These are phyloP conservation scores for Cephus cinctus DNA, from an alignment of 1,140 invertebrate species.

Conservation along the genomic window DNA sequence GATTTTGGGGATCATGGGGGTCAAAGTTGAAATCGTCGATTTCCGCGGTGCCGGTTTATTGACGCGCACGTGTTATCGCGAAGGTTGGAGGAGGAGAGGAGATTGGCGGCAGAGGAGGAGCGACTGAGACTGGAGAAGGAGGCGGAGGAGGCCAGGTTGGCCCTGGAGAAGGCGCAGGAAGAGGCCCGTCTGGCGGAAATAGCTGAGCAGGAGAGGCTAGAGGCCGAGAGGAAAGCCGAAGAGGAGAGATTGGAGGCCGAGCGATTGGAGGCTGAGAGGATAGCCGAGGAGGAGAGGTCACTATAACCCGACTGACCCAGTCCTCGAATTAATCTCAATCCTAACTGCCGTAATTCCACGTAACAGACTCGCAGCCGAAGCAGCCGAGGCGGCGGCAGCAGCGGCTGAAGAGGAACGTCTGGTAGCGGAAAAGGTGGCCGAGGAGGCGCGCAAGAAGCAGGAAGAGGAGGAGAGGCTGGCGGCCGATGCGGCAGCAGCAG, in stretches of 20 bases:
- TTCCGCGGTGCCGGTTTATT: no score
- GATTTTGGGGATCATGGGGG: constrained; percentile 4
- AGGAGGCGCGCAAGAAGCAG: constrained; percentile 27
- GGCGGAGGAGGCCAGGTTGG: constrained; percentile 39
- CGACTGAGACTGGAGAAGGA: constrained; percentile 37
- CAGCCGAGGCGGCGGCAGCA: constrained; percentile 27
- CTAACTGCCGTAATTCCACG: no score
- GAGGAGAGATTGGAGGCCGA: constrained; percentile 40
- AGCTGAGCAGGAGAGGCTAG: constrained; percentile 43
- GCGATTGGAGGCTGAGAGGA: constrained; percentile 31
- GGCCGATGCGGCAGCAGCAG: constrained; percentile 5
- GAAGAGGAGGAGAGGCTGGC: constrained; percentile 42
- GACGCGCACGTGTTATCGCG: no score
- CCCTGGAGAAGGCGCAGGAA: constrained; percentile 36
- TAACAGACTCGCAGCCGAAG: constrained; percentile 36
- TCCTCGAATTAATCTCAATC: no score
- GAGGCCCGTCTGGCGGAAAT: constrained; percentile 42
- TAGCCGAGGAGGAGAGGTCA: constrained; percentile 37
- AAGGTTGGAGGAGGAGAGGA: constrained; percentile 40
- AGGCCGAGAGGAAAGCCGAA: constrained; percentile 39
- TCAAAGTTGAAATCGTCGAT: constrained; percentile 14
- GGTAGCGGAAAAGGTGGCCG: constrained; percentile 25
- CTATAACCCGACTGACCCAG: no score
- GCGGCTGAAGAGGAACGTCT: constrained; percentile 30
- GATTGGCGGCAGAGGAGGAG: constrained; percentile 39